These are phyloP conservation scores for Tetranychus piercei DNA, from an alignment of 2,888 invertebrate genomes.

Conservation along the genomic window DNA sequence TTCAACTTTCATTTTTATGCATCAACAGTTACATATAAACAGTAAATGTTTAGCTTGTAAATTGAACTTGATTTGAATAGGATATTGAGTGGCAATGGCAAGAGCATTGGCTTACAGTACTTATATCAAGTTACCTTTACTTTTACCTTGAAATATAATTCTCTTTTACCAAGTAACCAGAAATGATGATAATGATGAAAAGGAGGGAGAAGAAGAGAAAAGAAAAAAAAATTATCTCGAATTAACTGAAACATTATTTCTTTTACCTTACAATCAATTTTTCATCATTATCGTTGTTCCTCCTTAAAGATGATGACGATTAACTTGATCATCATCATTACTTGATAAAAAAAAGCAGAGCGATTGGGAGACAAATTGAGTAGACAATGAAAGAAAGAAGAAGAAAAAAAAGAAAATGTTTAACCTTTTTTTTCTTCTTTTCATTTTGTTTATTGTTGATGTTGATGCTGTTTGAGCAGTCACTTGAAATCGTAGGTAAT, in stretches of 20 bases:
- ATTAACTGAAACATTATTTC: too few relatives aligned
- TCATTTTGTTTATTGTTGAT: not conserved
- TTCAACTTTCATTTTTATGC: too few relatives aligned
- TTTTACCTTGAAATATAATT: not conserved
- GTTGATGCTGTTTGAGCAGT: not conserved
- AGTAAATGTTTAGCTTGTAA: too few relatives aligned
- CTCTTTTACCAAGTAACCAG: not conserved
- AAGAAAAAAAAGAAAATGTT: not conserved
- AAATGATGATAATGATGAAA: not conserved
- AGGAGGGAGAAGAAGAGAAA: not conserved
- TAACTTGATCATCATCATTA: not conserved
- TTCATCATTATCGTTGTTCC: too few relatives aligned
- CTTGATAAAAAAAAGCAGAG: not conserved
- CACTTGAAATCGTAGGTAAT: not conserved
- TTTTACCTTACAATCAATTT: too few relatives aligned
- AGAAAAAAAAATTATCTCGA: too few relatives aligned
- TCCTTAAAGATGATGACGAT: too few relatives aligned
- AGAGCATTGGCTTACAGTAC: not conserved
- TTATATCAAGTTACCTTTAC: not conserved
- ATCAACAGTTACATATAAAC: too few relatives aligned
- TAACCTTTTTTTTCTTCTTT: not conserved
- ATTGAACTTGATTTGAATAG: not conserved
- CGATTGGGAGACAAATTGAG: not conserved
- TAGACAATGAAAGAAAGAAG: not conserved
- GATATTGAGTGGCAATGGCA: not conserved